Conservation (phyloP, 1,140 invertebrate genomes). For the Aleiodes sp. region DNA sequence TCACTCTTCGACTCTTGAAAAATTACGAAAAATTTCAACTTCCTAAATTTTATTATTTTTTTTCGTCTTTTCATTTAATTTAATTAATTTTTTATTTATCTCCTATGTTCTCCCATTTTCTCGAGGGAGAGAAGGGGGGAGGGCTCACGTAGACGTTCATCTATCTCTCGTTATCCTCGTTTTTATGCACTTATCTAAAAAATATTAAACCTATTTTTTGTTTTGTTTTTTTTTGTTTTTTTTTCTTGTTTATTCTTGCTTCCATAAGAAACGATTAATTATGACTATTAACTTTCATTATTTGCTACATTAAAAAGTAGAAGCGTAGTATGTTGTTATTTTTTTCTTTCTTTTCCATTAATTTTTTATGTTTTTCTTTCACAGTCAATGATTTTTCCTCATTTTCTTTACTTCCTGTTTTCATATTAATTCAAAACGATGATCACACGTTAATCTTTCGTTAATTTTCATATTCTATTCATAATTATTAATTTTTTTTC, state of each 20-base stretch:
- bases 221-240: too few species aligned
- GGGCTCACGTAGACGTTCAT: slow-evolving; percentile 19
- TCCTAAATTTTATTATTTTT: too few species aligned
- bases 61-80: background rate
- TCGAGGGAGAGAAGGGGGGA: slow-evolving; percentile 25
- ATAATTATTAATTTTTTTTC: slow-evolving; percentile 12
- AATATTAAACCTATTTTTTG: slow-evolving; percentile 48
- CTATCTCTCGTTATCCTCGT: slow-evolving; percentile 9
- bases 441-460: slow-evolving; percentile 1
- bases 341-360: slow-evolving; percentile 43
- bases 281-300: slow-evolving; percentile 57
- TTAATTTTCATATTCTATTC: background rate
- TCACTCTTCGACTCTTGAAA: too few species aligned
- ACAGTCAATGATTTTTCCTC: slow-evolving; percentile 21
- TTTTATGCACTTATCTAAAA: slow-evolving; percentile 46
- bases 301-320: slow-evolving; percentile 57
- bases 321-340: slow-evolving; percentile 58
- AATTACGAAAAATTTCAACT: too few species aligned
- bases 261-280: slow-evolving; percentile 53
- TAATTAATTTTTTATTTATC: background rate
- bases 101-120: slow-evolving; percentile 15
- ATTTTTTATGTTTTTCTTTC: slow-evolving; percentile 22
- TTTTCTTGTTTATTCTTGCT: too few species aligned
- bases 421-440: slow-evolving; percentile 6
- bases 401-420: slow-evolving; percentile 12